A percentile compares a stretch with the other conserved stretches of the same genome.
Conservation (phyloP, 2,113 vertebrate species). For the Desmodus rotundus region DNA sequence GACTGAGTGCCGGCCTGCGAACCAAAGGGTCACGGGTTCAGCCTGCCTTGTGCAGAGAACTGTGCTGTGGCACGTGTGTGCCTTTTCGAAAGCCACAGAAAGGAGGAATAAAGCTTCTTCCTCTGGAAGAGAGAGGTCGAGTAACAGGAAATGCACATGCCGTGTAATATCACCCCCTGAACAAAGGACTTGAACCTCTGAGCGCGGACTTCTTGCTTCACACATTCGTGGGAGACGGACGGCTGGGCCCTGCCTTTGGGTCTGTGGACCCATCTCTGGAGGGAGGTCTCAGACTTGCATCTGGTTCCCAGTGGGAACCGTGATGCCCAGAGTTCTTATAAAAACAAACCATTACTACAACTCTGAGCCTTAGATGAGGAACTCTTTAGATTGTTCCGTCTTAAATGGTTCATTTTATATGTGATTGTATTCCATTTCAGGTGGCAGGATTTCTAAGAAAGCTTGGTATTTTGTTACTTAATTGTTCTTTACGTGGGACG, state of each 20-base stretch:
- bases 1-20: no score
- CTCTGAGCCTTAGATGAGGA: not conserved
- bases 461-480: slow-evolving; percentile 30
- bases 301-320: not conserved
- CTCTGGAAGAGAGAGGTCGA: not conserved
- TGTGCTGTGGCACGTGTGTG: not conserved
- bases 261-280: not conserved
- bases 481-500: slow-evolving; percentile 52
- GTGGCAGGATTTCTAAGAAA: slow-evolving; percentile 35
- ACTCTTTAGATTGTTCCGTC: not conserved
- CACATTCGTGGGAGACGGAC: not conserved
- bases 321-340: not conserved
- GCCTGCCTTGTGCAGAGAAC: not conserved
- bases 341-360: not conserved
- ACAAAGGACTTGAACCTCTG: not conserved
- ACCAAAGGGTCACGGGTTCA: no score
- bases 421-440: slow-evolving; percentile 59
- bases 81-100: not conserved
- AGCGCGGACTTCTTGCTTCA: not conserved
- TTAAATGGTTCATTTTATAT: slow-evolving; percentile 55
- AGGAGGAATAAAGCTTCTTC: not conserved
- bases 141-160: not conserved
- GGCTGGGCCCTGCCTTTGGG: not conserved
- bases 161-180: not conserved
- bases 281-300: not conserved